These are phyloP conservation scores for Fregata magnificens DNA, from an alignment of 2,113 vertebrate species.

Conservation along the genomic window DNA sequence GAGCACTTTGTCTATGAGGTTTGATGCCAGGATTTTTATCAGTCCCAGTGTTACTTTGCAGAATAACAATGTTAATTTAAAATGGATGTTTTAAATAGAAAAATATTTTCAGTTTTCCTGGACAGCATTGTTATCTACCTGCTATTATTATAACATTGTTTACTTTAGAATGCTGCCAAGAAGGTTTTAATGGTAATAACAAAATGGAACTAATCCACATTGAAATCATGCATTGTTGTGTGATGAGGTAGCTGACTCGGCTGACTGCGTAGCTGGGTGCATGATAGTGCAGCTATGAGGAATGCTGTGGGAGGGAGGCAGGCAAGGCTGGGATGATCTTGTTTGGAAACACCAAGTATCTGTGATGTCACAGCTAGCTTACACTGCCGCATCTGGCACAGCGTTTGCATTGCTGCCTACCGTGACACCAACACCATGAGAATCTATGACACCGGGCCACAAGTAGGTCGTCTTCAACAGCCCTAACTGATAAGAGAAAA, in stretches of 20 bases:
- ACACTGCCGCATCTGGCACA: not conserved
- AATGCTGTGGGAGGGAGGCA: not conserved
- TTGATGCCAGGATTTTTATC: not conserved
- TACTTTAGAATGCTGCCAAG: not conserved
- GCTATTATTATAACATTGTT: not conserved
- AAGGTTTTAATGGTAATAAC: not conserved
- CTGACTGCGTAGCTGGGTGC: not conserved
- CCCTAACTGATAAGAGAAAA: not conserved
- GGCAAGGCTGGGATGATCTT: not conserved
- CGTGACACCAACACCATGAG: accelerated
- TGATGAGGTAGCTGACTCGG: not conserved
- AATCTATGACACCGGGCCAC: not conserved
- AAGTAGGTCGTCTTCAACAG: not conserved
- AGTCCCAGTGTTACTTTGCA: not conserved
- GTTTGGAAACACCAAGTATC: not conserved
- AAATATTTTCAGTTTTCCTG: not conserved
- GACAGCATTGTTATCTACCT: not conserved
- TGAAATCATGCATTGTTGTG: not conserved
- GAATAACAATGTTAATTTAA: not conserved
- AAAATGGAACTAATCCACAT: not conserved
- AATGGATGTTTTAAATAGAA: not conserved
- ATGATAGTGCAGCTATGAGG: not conserved
- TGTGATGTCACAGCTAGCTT: not conserved
- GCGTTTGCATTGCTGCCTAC: not conserved
- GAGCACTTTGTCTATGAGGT: not conserved